Percentiles rank a stretch among this genome's conserved stretches.
These are phyloP conservation scores for Leptinotarsa haldemani DNA, from an alignment of 2,888 invertebrate genomes.

Conservation along the genomic window DNA sequence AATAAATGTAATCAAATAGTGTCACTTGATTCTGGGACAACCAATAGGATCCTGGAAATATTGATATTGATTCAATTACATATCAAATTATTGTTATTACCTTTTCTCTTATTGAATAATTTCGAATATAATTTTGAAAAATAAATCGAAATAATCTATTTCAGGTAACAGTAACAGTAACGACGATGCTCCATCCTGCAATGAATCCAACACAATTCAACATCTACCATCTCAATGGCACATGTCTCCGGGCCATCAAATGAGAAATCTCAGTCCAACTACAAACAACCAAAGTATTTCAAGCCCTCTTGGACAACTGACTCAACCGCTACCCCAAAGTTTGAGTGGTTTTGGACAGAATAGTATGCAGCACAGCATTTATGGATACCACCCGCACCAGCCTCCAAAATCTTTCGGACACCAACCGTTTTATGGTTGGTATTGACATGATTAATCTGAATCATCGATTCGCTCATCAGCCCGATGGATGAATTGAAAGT, in stretches of 20 bases:
- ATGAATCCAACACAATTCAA: slow-evolving; percentile 62
- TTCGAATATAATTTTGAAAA: neutral
- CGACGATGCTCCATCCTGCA: slow-evolving; percentile 55
- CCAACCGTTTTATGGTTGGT: slow-evolving; percentile 59
- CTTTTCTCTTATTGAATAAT: too few species aligned
- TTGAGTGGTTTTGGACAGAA: slow-evolving; percentile 54
- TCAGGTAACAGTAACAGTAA: slow-evolving; percentile 60
- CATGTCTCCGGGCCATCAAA: slow-evolving; percentile 55
- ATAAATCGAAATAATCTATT: neutral
- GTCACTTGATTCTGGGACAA: too few species aligned
- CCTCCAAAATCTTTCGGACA: slow-evolving; percentile 55
- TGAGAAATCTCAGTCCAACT: slow-evolving; percentile 54
- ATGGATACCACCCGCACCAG: slow-evolving; percentile 52
- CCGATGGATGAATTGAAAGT: neutral
- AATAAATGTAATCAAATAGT: too few species aligned
- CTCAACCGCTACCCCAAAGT: slow-evolving; percentile 47
- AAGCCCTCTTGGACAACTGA: slow-evolving; percentile 43
- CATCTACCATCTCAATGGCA: slow-evolving; percentile 58
- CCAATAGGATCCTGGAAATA: too few species aligned
- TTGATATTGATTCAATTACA: too few species aligned
- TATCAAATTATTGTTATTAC: too few species aligned
- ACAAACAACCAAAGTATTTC: slow-evolving; percentile 45
- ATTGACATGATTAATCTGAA: slow-evolving; percentile 40
- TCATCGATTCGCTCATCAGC: neutral
- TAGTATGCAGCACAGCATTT: slow-evolving; percentile 52